Conservation (phyloP, 2,888 invertebrate genomes). For the Bruchidius siliquastri region DNA sequence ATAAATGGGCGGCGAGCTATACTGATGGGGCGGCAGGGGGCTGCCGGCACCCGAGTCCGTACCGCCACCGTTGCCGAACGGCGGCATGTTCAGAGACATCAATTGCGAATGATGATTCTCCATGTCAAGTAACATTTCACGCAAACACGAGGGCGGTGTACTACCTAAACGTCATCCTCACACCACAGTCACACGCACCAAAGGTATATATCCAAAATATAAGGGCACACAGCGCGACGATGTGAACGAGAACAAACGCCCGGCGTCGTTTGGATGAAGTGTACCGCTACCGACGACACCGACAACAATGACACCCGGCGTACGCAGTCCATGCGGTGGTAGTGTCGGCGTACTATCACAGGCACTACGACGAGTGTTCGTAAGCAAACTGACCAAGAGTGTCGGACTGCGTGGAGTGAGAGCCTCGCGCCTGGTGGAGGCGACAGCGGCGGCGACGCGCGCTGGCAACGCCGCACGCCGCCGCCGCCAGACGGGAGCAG, state of each 20-base stretch:
- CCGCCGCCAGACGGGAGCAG: slow-evolving; percentile 20
- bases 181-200: slow-evolving; percentile 3
- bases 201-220: not conserved
- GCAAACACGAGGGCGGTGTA: slow-evolving; percentile 5
- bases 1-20: slow-evolving; percentile 47
- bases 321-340: slow-evolving; percentile 1
- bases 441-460: not conserved
- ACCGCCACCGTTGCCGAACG: slow-evolving; percentile 69
- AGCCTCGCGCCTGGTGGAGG: not conserved
- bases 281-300: not conserved
- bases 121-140: slow-evolving; percentile 78
- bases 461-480: slow-evolving; percentile 44
- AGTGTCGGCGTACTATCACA: slow-evolving; percentile 13
- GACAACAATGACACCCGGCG: not conserved
- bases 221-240: not conserved
- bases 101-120: slow-evolving; percentile 78
- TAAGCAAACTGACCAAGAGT: slow-evolving; percentile 20
- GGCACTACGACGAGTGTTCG: slow-evolving; percentile 19
- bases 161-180: slow-evolving; percentile 23
- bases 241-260: not conserved
- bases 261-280: not conserved
- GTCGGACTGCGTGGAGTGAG: slow-evolving; percentile 10
- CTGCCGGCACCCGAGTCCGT: slow-evolving; percentile 52
- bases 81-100: slow-evolving; percentile 85
- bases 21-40: slow-evolving; percentile 43